Base-by-base conservation (phyloP, 2,888 invertebrate species). In the Eueremaeus valkanovi region DNA sequence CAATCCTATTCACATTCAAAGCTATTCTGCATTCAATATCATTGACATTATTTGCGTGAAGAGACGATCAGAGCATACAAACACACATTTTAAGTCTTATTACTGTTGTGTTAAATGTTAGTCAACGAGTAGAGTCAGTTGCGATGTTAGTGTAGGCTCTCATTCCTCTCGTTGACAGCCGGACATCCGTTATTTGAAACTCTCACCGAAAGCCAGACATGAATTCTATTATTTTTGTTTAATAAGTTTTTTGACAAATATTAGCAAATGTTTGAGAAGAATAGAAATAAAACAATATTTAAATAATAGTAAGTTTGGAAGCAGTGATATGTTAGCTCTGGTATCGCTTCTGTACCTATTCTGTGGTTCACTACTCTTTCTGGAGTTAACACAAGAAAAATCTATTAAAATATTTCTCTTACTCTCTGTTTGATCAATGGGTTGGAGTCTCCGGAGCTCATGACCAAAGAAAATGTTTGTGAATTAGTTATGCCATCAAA, bases 91-190 rank as follows among this genome's bases (percentile, higher is more conserved):
- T 3, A 11, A 45, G 16, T 45, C 45, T 6, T 45, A 45, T 45
- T 45, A 45, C 45, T 16, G 45, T 45, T 45, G 45, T 45, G 45
- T 16, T 45, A 45, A 45, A 45, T 45, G 45, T 45, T 45, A 45
- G 6, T 45, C 45, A 45, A 45, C 45, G 45, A 45, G 8, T 13
- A 16, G n/a, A n/a, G n/a, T n/a, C n/a, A n/a, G 45, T 45, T 45
- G 45, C n/a, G n/a, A n/a, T 45, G 55, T 55, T 55, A 21, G 55
- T 9, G 21, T 45, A 16, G 16, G 45, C 6, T 16, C 8, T 18
- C 45, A 45, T 45, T 45, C 55, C 27, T 29, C 3, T 55, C 55
- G 74, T 66, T 74, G 74, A 74, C 74, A 74, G 66, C 74, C 74
- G 74, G 74, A 74, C 66, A 74, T 74, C 74, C 74, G 55, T 55